A percentile compares a stretch with the other conserved stretches of the same genome.
These are phyloP conservation scores for Agrotis puta DNA, from an alignment of 2,888 invertebrate species.

Conservation along the genomic window DNA sequence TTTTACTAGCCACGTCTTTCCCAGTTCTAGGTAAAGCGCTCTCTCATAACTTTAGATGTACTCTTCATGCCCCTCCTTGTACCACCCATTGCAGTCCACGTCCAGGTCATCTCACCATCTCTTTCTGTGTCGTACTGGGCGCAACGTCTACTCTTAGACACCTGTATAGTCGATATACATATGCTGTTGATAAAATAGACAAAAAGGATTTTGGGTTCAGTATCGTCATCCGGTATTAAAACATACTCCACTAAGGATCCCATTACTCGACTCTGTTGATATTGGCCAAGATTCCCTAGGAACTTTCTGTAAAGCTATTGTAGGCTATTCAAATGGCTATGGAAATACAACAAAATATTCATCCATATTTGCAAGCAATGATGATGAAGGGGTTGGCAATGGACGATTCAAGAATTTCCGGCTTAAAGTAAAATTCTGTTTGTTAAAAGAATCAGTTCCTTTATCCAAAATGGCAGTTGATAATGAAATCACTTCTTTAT, in stretches of 20 bases:
- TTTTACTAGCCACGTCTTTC: too few relatives aligned
- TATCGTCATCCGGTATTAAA: neutral
- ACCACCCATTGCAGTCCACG: too few relatives aligned
- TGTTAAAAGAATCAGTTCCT: conserved; percentile 29
- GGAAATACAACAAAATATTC: neutral
- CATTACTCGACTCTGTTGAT: neutral
- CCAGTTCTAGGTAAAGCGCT: too few relatives aligned
- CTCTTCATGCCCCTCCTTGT: too few relatives aligned
- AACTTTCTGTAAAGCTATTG: neutral
- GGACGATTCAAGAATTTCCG: neutral
- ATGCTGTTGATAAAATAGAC: neutral
- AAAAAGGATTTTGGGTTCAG: neutral
- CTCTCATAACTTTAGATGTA: too few relatives aligned
- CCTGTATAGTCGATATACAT: too few relatives aligned
- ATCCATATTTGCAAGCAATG: neutral
- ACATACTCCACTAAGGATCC: neutral
- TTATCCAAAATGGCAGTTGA: conserved; percentile 25
- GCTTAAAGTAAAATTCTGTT: neutral
- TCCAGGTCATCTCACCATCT: too few relatives aligned
- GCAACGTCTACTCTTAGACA: too few relatives aligned
- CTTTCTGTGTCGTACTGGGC: too few relatives aligned
- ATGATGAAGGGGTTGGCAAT: neutral
- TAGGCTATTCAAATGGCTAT: too few relatives aligned
- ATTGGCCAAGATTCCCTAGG: neutral
- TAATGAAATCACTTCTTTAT: conserved; percentile 41